Evolutionary conservation across 2,113 vertebrate species (phyloP).

Genomic region (Galeopterus variegatus): DNA sequence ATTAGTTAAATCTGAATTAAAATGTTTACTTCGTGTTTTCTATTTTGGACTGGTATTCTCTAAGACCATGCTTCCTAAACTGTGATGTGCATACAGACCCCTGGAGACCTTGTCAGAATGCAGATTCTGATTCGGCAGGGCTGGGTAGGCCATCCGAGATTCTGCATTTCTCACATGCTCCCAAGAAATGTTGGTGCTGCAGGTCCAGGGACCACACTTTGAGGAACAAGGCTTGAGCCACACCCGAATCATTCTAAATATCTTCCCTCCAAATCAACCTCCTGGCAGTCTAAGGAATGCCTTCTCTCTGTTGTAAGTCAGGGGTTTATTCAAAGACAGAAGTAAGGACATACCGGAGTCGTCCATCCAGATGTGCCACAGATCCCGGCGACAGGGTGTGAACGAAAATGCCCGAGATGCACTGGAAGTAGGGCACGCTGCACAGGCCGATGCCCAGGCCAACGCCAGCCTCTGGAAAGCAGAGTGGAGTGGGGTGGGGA

Average conservation of each 20-base stretch:
- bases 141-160: not conserved
- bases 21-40: not conserved
- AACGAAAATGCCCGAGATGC: conserved; percentile 94
- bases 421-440: conserved; percentile 92
- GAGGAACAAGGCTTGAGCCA: not conserved
- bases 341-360: conserved; percentile 89
- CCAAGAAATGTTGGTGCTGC: accelerated
- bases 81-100: accelerated
- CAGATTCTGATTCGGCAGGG: not conserved
- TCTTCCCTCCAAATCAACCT: not conserved
- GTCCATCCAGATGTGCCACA: conserved; percentile 95
- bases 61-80: not conserved
- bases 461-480: conserved; percentile 93
- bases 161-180: not conserved
- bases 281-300: not conserved
- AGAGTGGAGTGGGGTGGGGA: not conserved
- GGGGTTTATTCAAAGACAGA: not conserved
- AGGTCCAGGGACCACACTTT: not conserved
- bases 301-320: accelerated
- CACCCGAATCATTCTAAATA: not conserved
- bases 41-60: not conserved
- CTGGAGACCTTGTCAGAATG: accelerated
- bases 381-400: conserved; percentile 96
- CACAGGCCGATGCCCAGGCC: conserved; percentile 97
- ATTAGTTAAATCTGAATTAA: not conserved